Evolutionary conservation across 1,140 invertebrate species (phyloP).

Genomic region (Diabrotica virgifera): DNA sequence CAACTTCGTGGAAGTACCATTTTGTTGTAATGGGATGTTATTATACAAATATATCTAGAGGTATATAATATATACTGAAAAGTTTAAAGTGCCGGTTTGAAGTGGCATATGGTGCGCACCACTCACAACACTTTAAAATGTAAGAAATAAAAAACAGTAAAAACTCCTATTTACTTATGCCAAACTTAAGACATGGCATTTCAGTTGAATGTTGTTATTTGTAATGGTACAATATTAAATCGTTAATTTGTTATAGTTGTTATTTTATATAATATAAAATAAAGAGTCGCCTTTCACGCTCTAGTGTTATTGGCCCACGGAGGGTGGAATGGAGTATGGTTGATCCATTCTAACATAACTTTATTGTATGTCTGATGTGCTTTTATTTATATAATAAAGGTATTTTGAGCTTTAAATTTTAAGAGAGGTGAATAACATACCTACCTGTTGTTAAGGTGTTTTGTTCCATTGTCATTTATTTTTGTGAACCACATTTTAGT

Average conservation of each 20-base stretch:
- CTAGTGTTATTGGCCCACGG: constrained; percentile 19
- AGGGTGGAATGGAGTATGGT: constrained; percentile 27
- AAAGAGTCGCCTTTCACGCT: constrained; percentile 24
- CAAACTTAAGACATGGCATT: constrained; percentile 43
- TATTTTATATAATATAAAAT: constrained; percentile 44
- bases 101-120: constrained; percentile 24
- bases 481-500: constrained; percentile 36
- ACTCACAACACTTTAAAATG: constrained; percentile 26
- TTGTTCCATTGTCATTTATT: constrained; percentile 45
- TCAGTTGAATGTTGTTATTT: constrained; percentile 48
- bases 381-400: constrained; percentile 46
- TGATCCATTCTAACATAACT: constrained; percentile 32
- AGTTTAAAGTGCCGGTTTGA: constrained; percentile 27
- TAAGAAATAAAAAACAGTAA: constrained; percentile 9
- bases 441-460: constrained; percentile 39
- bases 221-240: constrained; percentile 42
- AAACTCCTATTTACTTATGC: constrained; percentile 41
- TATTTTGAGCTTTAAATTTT: constrained; percentile 46
- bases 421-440: constrained; percentile 45
- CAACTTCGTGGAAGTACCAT: constrained; percentile 14
- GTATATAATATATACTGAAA: constrained; percentile 22
- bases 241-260: constrained; percentile 48
- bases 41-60: constrained; percentile 17
- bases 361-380: constrained; percentile 42
- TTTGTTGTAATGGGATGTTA: constrained; percentile 34